These are phyloP conservation scores for Trachemys scripta DNA, from an alignment of 2,113 vertebrate genomes.

Conservation along the genomic window DNA sequence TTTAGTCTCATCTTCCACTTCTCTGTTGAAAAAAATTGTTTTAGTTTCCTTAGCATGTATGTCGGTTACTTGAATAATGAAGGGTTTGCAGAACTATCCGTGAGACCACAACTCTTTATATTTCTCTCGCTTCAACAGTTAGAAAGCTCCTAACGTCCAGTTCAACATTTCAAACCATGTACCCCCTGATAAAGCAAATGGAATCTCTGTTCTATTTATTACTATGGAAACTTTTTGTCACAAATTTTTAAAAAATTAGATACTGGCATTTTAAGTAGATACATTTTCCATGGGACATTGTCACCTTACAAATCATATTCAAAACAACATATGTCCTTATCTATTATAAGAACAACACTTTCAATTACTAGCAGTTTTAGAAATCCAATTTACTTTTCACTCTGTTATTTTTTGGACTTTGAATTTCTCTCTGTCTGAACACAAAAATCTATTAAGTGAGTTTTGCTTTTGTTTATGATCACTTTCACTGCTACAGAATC, in stretches of 20 bases:
- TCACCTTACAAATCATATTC: neutral
- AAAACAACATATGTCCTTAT: neutral
- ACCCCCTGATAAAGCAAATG: neutral
- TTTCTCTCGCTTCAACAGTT: neutral
- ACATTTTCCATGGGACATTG: neutral
- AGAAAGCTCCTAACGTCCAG: neutral
- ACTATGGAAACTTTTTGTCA: neutral
- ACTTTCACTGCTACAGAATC: neutral
- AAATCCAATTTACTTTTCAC: neutral
- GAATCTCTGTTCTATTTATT: neutral
- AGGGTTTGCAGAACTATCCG: neutral
- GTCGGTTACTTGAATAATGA: neutral
- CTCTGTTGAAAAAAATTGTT: neutral
- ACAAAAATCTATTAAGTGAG: neutral
- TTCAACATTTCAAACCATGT: neutral
- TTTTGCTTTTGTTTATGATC: slow-evolving; percentile 1
- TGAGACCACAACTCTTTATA: neutral
- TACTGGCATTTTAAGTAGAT: neutral
- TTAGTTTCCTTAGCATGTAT: neutral
- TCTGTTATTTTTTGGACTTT: neutral
- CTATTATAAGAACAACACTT: neutral
- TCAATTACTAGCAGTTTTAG: neutral
- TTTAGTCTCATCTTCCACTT: neutral
- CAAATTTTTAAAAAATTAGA: neutral
- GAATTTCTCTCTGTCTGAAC: neutral